phyloP scores from a whole-genome alignment of 2,113 vertebrate species.

The Glareola pratincola region DNA sequence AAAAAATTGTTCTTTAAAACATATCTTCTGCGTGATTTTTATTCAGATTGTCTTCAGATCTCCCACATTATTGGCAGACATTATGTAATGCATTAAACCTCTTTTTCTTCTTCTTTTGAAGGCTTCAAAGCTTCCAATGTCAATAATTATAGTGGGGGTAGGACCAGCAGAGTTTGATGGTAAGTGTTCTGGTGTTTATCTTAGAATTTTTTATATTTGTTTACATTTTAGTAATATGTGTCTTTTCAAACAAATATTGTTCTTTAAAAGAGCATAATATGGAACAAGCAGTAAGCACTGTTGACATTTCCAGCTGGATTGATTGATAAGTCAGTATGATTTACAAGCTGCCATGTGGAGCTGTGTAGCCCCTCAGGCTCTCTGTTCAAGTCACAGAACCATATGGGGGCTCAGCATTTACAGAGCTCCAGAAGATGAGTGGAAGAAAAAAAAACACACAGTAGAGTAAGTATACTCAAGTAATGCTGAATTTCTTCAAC shows the following conservation, averaged over 20 bases:
- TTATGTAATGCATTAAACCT: background rate
- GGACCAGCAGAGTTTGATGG: constrained; percentile 95
- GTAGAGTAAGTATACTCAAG: background rate
- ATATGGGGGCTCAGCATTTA: constrained; percentile 7
- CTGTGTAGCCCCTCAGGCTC: constrained; percentile 26
- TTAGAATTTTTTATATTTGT: background rate
- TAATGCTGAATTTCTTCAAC: background rate
- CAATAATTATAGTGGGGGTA: constrained; percentile 93
- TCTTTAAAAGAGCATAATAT: background rate
- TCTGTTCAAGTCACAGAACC: background rate
- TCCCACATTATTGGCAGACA: background rate
- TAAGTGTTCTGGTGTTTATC: constrained; percentile 62
- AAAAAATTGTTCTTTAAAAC: background rate
- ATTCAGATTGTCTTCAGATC: background rate
- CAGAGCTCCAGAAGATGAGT: background rate
- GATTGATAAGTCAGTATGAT: constrained; percentile 23
- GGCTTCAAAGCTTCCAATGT: constrained; percentile 92
- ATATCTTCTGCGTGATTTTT: background rate
- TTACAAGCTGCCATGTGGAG: constrained; percentile 17
- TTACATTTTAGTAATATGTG: background rate
- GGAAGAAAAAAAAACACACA: background rate
- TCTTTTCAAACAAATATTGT: background rate
- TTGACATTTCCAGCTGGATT: constrained; percentile 27
- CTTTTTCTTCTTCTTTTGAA: constrained; percentile 63
- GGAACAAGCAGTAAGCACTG: background rate